Evolutionary conservation across 2,888 invertebrate genomes (phyloP).

Genomic region (Aphodius sticticus): DNA sequence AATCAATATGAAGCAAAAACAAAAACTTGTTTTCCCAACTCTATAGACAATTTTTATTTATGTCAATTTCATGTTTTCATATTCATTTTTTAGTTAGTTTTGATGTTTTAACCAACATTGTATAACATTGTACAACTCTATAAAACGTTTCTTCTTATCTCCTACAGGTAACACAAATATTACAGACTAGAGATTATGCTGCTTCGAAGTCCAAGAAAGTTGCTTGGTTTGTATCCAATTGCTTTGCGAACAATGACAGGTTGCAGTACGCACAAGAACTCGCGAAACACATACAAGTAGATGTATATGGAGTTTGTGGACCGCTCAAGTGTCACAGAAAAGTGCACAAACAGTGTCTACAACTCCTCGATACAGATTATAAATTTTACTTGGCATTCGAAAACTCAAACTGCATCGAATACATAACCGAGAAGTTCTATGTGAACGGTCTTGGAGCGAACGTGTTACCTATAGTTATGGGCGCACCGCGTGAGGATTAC

Average conservation of each 20-base stretch:
- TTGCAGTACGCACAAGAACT: conserved; percentile 87
- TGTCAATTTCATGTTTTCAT: too few species aligned
- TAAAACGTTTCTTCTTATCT: not conserved
- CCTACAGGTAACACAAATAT: conserved; percentile 52
- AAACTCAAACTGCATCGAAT: conserved; percentile 95
- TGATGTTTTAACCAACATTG: too few species aligned
- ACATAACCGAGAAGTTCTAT: conserved; percentile 96
- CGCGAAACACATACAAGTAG: conserved; percentile 80
- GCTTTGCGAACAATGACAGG: conserved; percentile 89
- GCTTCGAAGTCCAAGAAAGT: conserved; percentile 94
- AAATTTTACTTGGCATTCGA: conserved; percentile 98
- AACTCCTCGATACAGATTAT: conserved; percentile 89
- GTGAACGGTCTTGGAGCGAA: conserved; percentile 89
- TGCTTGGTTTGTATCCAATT: conserved; percentile 98
- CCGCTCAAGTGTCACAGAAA: conserved; percentile 83
- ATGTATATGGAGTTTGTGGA: conserved; percentile 92
- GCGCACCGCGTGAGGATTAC: conserved; percentile 91
- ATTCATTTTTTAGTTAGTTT: too few species aligned
- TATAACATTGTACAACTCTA: too few species aligned
- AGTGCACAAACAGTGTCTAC: conserved; percentile 81
- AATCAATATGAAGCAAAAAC: too few species aligned
- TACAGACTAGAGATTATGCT: conserved; percentile 76
- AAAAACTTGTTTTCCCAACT: too few species aligned
- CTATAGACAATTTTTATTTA: too few species aligned
- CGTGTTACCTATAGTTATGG: conserved; percentile 95